Percentiles rank a stretch among this genome's conserved stretches.
phyloP scores from a whole-genome alignment of 1,140 invertebrate genomes.

The Drosophila simulans region DNA sequence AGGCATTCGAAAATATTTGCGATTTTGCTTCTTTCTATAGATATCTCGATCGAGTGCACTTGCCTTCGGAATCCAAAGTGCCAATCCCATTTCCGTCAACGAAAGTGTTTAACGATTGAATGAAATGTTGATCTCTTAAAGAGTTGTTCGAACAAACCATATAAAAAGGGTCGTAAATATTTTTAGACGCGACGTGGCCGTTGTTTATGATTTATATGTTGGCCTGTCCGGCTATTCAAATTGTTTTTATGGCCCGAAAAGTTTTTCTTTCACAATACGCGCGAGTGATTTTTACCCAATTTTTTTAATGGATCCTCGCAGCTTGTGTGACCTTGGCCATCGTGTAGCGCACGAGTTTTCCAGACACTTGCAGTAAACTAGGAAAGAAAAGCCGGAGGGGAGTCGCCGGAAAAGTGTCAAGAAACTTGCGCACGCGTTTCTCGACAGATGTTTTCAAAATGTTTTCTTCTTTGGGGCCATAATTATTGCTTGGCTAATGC shows the following conservation, averaged over 20 bases:
- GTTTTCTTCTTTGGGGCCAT: constrained; percentile 34
- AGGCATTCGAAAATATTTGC: not conserved
- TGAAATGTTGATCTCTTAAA: constrained; percentile 36
- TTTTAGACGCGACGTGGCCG: constrained; percentile 35
- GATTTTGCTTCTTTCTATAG: constrained; percentile 11
- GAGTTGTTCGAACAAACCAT: constrained; percentile 50
- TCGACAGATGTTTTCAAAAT: constrained; percentile 62
- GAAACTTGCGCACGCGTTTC: constrained; percentile 55
- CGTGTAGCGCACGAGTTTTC: constrained; percentile 45
- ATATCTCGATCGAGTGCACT: constrained; percentile 21
- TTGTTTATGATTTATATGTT: constrained; percentile 68
- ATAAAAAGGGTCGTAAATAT: constrained; percentile 65
- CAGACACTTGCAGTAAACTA: constrained; percentile 50
- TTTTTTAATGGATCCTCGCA: constrained; percentile 36
- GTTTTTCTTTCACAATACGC: constrained; percentile 22
- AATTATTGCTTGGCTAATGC: constrained; percentile 44
- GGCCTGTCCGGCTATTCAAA: constrained; percentile 18
- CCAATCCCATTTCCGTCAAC: constrained; percentile 12
- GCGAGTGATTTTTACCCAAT: constrained; percentile 29
- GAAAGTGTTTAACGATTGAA: constrained; percentile 31
- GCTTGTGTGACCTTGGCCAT: constrained; percentile 63
- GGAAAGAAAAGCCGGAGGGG: not conserved
- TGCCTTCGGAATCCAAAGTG: not conserved
- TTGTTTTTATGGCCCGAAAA: constrained; percentile 35
- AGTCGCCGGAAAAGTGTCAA: constrained; percentile 56